These are phyloP conservation scores for Microtus oregoni DNA, from an alignment of 2,113 vertebrate species.

Conservation along the genomic window DNA sequence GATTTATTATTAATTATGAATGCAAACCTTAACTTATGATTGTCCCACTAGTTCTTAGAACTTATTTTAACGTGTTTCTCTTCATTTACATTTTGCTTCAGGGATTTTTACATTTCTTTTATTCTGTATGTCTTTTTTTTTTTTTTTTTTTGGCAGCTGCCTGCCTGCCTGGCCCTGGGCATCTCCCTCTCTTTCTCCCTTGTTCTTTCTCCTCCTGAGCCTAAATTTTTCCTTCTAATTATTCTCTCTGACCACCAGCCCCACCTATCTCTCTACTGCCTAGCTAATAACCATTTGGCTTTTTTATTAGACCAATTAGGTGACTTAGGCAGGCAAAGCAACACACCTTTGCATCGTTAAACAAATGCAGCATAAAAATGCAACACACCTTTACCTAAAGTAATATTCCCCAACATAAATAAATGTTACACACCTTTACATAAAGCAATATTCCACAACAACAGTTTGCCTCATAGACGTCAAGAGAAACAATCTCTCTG, in stretches of 20 bases:
- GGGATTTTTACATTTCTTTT: neutral
- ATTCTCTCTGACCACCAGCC: neutral
- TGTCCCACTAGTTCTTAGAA: neutral
- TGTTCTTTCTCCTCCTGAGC: neutral
- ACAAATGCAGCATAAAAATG: neutral
- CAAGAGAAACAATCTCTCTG: slow-evolving; percentile 54
- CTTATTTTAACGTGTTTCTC: neutral
- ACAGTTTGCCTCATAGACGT: slow-evolving; percentile 31
- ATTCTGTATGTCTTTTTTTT: neutral
- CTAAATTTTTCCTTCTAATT: neutral
- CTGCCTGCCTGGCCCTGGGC: neutral
- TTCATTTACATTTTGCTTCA: neutral
- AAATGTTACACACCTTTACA: neutral
- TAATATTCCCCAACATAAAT: neutral
- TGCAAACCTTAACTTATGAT: neutral
- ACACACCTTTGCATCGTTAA: neutral
- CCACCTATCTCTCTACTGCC: neutral
- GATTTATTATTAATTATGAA: neutral
- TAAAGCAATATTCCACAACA: neutral
- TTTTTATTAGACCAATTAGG: neutral
- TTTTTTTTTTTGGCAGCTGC: neutral
- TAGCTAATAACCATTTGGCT: neutral
- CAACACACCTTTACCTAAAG: neutral
- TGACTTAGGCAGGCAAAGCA: neutral
- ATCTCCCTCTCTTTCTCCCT: neutral